Evolutionary conservation across 2,113 vertebrate species (phyloP).

Genomic region (Laterallus jamaicensis): DNA sequence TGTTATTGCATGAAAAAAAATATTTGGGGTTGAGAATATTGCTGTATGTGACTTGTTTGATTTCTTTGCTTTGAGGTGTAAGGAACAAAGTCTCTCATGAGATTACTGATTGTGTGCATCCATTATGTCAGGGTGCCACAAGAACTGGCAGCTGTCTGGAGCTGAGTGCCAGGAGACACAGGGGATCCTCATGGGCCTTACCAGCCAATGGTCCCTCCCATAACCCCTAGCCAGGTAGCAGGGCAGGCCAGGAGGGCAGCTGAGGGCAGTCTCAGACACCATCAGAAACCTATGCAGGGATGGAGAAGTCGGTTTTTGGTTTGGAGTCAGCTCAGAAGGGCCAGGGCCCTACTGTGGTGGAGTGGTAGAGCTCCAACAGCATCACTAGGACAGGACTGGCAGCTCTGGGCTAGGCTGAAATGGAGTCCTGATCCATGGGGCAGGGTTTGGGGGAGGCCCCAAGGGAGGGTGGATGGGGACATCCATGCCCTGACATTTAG

Average conservation of each 20-base stretch:
- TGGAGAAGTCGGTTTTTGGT: fast-evolving
- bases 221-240: not conserved
- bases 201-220: not conserved
- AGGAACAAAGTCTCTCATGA: not conserved
- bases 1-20: not conserved
- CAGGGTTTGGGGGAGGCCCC: not conserved
- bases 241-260: not conserved
- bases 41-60: not conserved
- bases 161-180: not conserved
- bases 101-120: fast-evolving
- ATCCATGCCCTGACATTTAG: not conserved
- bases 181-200: not conserved
- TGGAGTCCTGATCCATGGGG: not conserved
- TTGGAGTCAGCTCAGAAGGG: not conserved
- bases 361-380: not conserved
- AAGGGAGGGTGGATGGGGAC: not conserved
- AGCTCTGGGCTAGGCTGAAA: not conserved
- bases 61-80: not conserved
- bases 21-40: not conserved
- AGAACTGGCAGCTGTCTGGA: not conserved
- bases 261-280: not conserved
- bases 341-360: not conserved
- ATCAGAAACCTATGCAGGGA: not conserved
- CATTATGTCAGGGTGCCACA: fast-evolving
- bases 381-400: not conserved